A percentile compares a stretch with the other conserved stretches of the same genome.
phyloP scores from a whole-genome alignment of 2,888 invertebrate species.

The Xylocampa areola region DNA sequence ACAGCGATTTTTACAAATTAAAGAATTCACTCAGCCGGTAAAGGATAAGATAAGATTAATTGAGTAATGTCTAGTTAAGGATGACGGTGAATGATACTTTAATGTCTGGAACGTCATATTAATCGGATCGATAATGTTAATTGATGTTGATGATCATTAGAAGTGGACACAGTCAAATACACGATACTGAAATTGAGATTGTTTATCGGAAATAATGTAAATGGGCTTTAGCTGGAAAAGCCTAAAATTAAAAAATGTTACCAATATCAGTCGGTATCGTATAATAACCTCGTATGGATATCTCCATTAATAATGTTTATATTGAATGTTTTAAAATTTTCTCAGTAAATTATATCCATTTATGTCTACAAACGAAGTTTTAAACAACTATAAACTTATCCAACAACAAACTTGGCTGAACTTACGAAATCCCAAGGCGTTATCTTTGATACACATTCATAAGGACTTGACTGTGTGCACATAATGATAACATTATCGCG shows the following conservation, averaged over 20 bases:
- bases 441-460: constrained; percentile 26
- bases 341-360: too few relatives aligned
- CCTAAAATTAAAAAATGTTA: too few relatives aligned
- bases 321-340: too few relatives aligned
- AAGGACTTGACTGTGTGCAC: constrained; percentile 20
- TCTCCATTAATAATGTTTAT: too few relatives aligned
- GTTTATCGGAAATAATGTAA: constrained; percentile 13
- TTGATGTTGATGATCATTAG: constrained; percentile 25
- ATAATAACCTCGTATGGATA: too few relatives aligned
- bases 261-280: too few relatives aligned
- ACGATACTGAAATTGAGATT: constrained; percentile 15
- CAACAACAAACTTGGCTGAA: constrained; percentile 27
- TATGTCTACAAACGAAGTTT: constrained; percentile 10
- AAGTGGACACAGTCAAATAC: constrained; percentile 4
- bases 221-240: too few relatives aligned
- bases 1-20: constrained; percentile 19
- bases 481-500: constrained; percentile 36
- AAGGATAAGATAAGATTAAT: constrained; percentile 31
- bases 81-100: constrained; percentile 15
- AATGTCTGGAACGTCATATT: constrained; percentile 14
- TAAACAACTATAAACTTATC: constrained; percentile 4
- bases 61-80: constrained; percentile 4
- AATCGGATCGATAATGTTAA: constrained; percentile 31
- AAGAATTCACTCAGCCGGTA: constrained; percentile 15
- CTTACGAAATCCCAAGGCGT: constrained; percentile 32